Evolutionary conservation across 2,888 invertebrate species (phyloP), one percentile per base, ranked within the genome.

Genomic region (Tenodera sinensis): DNA sequence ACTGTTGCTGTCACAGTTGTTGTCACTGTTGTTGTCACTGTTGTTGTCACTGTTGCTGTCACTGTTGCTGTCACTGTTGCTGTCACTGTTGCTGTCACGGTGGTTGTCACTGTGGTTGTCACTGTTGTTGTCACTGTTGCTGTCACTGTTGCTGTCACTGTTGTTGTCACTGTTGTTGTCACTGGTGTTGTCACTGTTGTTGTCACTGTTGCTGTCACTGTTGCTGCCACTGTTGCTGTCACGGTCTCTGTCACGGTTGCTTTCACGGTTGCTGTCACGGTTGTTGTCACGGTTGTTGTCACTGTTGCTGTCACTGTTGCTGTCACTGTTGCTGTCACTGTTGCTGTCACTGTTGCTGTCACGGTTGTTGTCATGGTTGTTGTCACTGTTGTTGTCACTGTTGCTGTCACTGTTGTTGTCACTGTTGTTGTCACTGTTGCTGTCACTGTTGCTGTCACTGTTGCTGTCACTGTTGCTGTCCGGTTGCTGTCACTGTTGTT

Each of bases 151-250:
- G 14, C 81, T 81, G 30, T 87, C 82, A 1, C 86, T 34, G 85
- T 34, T 34, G 28, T 15, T 87, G 81, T 81, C 81, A 81, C 81
- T 81, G 81, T 81, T 20, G 9, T 47, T n/a, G n/a, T n/a, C n/a
- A n/a, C n/a, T n/a, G n/a, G n/a, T n/a, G n/a, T n/a, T n/a, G n/a
- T n/a, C n/a, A 9, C 89, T 87, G 28, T 86, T 83, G 28, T 83
- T 87, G 81, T 81, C 81, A 14, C 81, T 20, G 14, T 81, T 20
- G 14, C 81, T 81, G 15, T 81, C 89, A 1, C 87, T 81, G 71
- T 89, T 86, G 28, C 89, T 89, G 30, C 81, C 89, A 25, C 85
- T 71, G 82, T n/a, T n/a, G n/a, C n/a, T n/a, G n/a, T n/a, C n/a
- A n/a, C n/a, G n/a, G n/a, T n/a, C n/a, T n/a, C n/a, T n/a, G n/a